Evolutionary conservation across 2,113 vertebrate species (phyloP).

Genomic region (Oreochromis spilurus): DNA sequence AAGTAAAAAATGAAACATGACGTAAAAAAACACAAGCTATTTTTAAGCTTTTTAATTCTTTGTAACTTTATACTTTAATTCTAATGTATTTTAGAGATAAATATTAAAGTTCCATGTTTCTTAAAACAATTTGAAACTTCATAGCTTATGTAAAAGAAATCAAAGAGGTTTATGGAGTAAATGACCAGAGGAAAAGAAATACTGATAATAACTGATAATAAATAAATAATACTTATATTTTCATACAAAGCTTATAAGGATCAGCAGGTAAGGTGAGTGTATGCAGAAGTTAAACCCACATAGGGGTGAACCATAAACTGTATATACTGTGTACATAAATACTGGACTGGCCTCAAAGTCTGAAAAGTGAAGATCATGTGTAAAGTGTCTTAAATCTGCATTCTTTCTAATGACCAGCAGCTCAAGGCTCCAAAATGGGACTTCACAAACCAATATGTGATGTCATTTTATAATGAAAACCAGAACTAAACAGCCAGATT

Average conservation of each 20-base stretch:
- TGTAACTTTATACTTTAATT: neutral
- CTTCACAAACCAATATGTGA: neutral
- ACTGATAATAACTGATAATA: neutral
- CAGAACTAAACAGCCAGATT: accelerated
- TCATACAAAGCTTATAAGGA: neutral
- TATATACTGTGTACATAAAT: neutral
- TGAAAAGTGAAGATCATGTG: neutral
- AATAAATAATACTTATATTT: neutral
- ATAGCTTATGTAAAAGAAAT: neutral
- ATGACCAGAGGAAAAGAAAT: neutral
- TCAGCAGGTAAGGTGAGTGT: neutral
- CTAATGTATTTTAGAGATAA: neutral
- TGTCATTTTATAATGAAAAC: neutral
- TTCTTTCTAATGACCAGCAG: neutral
- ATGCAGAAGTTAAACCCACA: neutral
- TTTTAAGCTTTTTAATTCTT: neutral
- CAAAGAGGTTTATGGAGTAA: neutral
- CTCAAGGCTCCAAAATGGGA: neutral
- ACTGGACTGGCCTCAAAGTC: neutral
- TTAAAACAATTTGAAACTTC: neutral
- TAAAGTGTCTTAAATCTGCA: neutral
- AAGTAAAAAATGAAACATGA: neutral
- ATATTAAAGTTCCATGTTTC: neutral
- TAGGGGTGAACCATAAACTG: neutral
- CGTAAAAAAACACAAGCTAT: accelerated